Evolutionary conservation across 64 coral and sea anemone genomes (phyloP).

Genomic region (Actinia equina): DNA sequence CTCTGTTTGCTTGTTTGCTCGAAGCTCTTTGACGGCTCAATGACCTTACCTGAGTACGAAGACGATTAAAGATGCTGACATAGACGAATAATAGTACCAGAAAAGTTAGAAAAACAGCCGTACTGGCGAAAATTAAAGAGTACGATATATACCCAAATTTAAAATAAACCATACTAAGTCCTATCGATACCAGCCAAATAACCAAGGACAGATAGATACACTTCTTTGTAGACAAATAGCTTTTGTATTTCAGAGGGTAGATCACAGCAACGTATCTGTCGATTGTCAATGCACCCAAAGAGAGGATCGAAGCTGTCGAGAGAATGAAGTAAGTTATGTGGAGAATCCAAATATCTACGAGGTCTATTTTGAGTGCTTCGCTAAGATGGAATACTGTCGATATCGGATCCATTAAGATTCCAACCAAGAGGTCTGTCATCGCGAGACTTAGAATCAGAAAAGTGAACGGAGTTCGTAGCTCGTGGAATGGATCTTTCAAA

Average conservation of each 20-base stretch:
- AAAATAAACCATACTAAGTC: conserved; percentile 48
- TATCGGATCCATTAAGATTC: conserved; percentile 36
- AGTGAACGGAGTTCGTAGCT: conserved; percentile 71
- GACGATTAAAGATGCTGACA: conserved; percentile 43
- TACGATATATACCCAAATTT: conserved; percentile 53
- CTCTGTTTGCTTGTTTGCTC: not conserved
- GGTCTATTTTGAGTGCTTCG: conserved; percentile 26
- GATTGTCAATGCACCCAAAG: conserved; percentile 34
- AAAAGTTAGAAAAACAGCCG: conserved; percentile 62
- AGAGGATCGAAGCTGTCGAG: conserved; percentile 8
- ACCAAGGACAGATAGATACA: conserved; percentile 33
- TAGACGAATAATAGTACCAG: conserved; percentile 66
- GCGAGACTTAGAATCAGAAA: not conserved
- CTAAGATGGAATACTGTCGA: too few species aligned
- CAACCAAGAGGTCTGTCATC: conserved; percentile 63
- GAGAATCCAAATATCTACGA: conserved; percentile 35
- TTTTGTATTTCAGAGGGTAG: conserved; percentile 54
- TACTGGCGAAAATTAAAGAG: conserved; percentile 61
- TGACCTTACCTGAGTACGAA: conserved; percentile 29
- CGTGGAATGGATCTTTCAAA: conserved; percentile 62
- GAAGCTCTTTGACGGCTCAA: conserved; percentile 5
- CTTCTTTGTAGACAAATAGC: conserved; percentile 44
- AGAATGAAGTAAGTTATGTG: conserved; percentile 60
- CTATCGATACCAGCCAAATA: conserved; percentile 53
- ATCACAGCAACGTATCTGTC: conserved; percentile 71